Base-by-base conservation (phyloP, 1,140 invertebrate species). In the Marisa cornuarietis region DNA sequence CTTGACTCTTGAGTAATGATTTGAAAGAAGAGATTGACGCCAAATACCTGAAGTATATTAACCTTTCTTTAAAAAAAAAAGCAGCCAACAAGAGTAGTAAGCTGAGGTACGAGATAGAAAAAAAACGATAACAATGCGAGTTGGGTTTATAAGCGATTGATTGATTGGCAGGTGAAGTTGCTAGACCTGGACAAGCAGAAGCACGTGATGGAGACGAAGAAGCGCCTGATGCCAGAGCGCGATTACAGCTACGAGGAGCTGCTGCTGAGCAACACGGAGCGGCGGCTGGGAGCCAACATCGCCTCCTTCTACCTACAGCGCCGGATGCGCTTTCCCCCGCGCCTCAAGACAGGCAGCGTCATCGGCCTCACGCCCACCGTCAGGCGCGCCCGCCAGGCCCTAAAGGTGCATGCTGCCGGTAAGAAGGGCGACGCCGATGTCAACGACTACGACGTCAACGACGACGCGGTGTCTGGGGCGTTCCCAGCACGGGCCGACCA, bases 171-270 rank as follows among this genome's bases (percentile, higher is more conserved):
- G 81, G 81, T 81, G 5, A 90, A 88, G 76, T 78, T 90, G 26
- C 83, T 89, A 74, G 84, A 89, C 26, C 85, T 89, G 66, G 83
- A 88, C 72, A 86, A 86, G 68, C 84, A 87, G n/a, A 85, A 85
- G 81, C 85, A 86, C 63, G 82, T 84, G 13, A 66, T 90, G 18
- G 86, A 87, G 71, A 65, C 83, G 22, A 85, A 85, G 78, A 86
- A 86, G 80, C 73, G 88, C n/a, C 54, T 86, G 14, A 69, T 85
- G 58, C 89, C 89, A 3, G 74, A 81, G 18, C 79, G 79, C 26
- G 87, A 90, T 79, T 88, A 84, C 78, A 86, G 79, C 51, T 87
- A 88, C 75, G 88, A 90, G 72, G 87, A 86, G 51, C 76, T 76
- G 42, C 85, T 85, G 73, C 82, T 90, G 42, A 52, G 76, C 75